Base-by-base conservation (phyloP, 2,113 vertebrate species). In the Poicephalus gulielmi region DNA sequence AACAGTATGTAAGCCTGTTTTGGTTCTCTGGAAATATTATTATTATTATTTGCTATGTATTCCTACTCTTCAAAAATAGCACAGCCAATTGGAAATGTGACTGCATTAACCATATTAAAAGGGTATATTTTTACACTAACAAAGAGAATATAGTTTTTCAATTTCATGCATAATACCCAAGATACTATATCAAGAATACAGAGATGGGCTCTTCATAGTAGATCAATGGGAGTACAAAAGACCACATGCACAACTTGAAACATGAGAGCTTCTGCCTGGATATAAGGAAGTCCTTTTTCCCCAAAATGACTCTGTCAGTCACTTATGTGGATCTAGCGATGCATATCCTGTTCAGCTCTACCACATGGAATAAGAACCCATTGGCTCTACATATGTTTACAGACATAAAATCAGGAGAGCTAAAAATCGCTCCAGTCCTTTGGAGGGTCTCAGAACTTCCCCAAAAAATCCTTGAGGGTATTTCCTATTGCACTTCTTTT, bases 351-450 rank as follows among this genome's bases (percentile, higher is more conserved):
- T 25, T 69, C 39, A 64, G 19, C 9, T 59, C 18, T 27, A 80
- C 43, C 1, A 0, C 0, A 1, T 41, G 11, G 27, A 44, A 30
- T 27, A 55, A 13, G 25, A 80, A 25, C 3, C 6, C 11, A 46
- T 69, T 46, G 30, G 15, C 11, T 13, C 35, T 74, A 41, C 13
- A 13, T 24, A 35, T 17, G 2, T 46, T 67, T 82, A 71, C 17
- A 71, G 9, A 47, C 22, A 22, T 69, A 69, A 77, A 86, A 86
- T 67, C 44, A 53, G 23, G n/a, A 62, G 6, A 53, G 31, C 35
- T 47, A 62, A 37, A 86, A 78, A 22, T 31, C 83, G 16, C 13
- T 60, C 16, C 13, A 19, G 31, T 82, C 30, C n/a, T 82, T 60
- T 47, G 44, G 30, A 53, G 6, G 5, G 23, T 66, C 35, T 53